Conservation (phyloP, 1,140 invertebrate genomes). For the Antheraea pernyi region DNA sequence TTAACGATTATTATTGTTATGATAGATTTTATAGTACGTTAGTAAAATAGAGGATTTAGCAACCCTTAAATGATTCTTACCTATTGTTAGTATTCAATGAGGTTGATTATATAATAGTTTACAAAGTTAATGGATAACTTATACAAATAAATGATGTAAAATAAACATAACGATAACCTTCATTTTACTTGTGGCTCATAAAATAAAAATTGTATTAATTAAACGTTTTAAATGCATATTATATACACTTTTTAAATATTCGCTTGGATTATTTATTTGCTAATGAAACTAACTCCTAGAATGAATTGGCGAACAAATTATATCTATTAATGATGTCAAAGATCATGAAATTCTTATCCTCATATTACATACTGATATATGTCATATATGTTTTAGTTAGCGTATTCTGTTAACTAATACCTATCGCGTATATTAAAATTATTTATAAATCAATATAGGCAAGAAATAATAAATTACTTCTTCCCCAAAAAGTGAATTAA, state of each 20-base stretch:
- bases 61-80: neutral
- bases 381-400: too few species aligned
- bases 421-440: too few species aligned
- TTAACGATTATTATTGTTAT: slow-evolving; percentile 22
- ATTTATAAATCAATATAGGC: too few species aligned
- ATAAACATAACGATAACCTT: too few species aligned
- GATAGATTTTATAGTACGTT: neutral
- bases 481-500: too few species aligned
- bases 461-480: too few species aligned
- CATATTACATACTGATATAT: too few species aligned
- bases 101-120: neutral
- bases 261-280: slow-evolving; percentile 15
- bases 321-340: slow-evolving; percentile 33
- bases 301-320: slow-evolving; percentile 30
- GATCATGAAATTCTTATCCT: slow-evolving; percentile 3
- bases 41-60: neutral
- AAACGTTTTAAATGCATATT: too few species aligned
- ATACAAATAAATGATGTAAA: too few species aligned
- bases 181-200: too few species aligned
- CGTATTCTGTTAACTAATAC: too few species aligned
- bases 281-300: slow-evolving; percentile 32
- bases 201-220: too few species aligned
- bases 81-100: neutral
- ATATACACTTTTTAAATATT: neutral
- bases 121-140: neutral